These are phyloP conservation scores for Trichogramma pretiosum DNA, from an alignment of 1,140 invertebrate genomes.

Conservation along the genomic window DNA sequence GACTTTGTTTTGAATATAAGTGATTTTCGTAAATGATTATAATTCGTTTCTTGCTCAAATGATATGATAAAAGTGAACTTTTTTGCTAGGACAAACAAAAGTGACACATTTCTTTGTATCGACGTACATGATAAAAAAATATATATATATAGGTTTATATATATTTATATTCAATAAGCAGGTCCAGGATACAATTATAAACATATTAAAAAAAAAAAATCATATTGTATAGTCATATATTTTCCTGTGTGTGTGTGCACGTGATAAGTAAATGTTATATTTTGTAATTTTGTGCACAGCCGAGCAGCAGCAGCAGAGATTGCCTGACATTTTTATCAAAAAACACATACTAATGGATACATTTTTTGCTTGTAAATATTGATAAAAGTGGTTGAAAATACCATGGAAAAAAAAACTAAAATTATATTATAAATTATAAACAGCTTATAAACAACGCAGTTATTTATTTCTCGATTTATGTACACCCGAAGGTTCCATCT, in stretches of 20 bases:
- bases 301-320: slow-evolving; percentile 6
- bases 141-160: background rate
- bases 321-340: slow-evolving; percentile 10
- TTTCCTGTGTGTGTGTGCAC: slow-evolving; percentile 10
- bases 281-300: slow-evolving; percentile 16
- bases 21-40: slow-evolving; percentile 7
- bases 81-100: slow-evolving; percentile 2
- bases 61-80: too few relatives aligned
- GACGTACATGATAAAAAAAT: background rate
- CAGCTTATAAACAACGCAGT: background rate
- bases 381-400: slow-evolving; percentile 9
- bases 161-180: slow-evolving; percentile 2
- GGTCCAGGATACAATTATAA: slow-evolving; percentile 8
- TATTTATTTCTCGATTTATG: too few relatives aligned
- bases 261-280: slow-evolving; percentile 12
- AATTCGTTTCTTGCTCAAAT: too few relatives aligned
- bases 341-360: slow-evolving; percentile 6
- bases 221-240: slow-evolving; percentile 11
- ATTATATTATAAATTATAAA: background rate
- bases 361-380: slow-evolving; percentile 14
- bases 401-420: slow-evolving; percentile 1
- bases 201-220: too few relatives aligned
- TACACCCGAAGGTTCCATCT: too few relatives aligned
- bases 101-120: slow-evolving; percentile 3
- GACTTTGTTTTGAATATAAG: slow-evolving; percentile 8